Percentiles rank a stretch among this genome's conserved stretches.
Conservation (phyloP, 2,888 invertebrate species). For the Pachydiplax longipennis region DNA sequence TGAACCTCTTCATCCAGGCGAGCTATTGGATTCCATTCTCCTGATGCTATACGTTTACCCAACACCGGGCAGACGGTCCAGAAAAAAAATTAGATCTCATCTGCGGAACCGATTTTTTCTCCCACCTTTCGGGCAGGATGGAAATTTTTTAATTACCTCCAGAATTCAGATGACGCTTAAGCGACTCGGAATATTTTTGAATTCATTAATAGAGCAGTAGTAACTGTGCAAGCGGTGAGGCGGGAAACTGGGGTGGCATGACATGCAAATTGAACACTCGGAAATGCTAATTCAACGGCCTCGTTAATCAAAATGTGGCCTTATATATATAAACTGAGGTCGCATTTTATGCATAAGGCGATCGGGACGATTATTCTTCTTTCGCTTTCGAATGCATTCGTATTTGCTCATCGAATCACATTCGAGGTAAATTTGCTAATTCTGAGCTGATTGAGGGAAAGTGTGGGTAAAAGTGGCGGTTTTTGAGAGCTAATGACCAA, state of each 20-base stretch:
- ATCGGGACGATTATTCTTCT: no score
- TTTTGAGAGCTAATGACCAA: no score
- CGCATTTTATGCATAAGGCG: no score
- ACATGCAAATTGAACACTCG: neutral
- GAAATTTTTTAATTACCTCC: neutral
- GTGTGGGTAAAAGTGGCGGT: no score
- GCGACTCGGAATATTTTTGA: neutral
- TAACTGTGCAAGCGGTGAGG: neutral
- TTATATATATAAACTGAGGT: neutral
- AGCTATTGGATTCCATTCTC: neutral
- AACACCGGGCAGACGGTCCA: neutral
- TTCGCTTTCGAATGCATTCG: no score
- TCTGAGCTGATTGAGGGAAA: no score
- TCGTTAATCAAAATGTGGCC: neutral
- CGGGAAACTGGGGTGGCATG: neutral
- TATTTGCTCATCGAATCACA: no score
- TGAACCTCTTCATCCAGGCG: neutral
- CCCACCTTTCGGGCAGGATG: neutral
- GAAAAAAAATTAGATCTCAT: neutral
- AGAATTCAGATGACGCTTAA: neutral
- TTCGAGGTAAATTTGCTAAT: no score
- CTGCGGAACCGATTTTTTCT: neutral
- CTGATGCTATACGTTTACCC: neutral
- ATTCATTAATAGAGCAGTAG: neutral
- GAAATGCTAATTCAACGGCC: neutral